Conservation (phyloP, 1,140 invertebrate species). For the Cylas formicarius region DNA sequence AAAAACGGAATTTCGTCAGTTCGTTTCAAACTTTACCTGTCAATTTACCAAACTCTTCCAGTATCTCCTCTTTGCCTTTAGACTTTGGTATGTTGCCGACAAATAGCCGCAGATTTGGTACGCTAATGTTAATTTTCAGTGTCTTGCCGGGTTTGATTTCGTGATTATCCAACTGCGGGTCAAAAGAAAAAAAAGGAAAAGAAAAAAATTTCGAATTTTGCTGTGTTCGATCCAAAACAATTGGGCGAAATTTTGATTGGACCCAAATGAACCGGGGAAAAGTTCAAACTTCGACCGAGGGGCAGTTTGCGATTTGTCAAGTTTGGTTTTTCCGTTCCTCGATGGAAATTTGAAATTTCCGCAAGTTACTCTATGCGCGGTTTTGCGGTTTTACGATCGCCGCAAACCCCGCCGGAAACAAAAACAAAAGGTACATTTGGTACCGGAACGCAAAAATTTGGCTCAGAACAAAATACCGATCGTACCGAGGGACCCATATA, state of each 20-base stretch:
- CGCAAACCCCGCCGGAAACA: no score
- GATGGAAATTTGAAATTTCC: no score
- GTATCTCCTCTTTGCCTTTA: slow-evolving; percentile 99
- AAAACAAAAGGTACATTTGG: no score
- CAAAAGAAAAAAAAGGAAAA: slow-evolving; percentile 51
- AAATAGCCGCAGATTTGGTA: slow-evolving; percentile 99
- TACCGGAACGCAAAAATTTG: slow-evolving; percentile 11
- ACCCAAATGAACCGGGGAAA: slow-evolving; percentile 13
- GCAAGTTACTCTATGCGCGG: no score
- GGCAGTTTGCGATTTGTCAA: no score
- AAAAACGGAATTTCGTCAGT: no score
- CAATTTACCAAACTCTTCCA: slow-evolving; percentile 99
- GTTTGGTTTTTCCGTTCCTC: no score
- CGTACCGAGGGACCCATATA: no score
- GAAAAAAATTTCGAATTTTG: slow-evolving; percentile 51
- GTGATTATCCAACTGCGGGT: slow-evolving; percentile 97
- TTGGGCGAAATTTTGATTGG: slow-evolving; percentile 24
- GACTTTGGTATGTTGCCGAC: slow-evolving; percentile 99
- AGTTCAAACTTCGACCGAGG: no score
- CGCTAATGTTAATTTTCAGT: slow-evolving; percentile 99
- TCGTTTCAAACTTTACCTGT: slow-evolving; percentile 81
- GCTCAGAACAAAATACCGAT: not conserved
- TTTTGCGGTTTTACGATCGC: no score
- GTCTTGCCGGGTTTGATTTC: slow-evolving; percentile 99
- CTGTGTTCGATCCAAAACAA: slow-evolving; percentile 18